A percentile compares a stretch with the other conserved stretches of the same genome.
These are phyloP conservation scores for Tuta absoluta DNA, from an alignment of 2,888 invertebrate genomes.

Conservation along the genomic window DNA sequence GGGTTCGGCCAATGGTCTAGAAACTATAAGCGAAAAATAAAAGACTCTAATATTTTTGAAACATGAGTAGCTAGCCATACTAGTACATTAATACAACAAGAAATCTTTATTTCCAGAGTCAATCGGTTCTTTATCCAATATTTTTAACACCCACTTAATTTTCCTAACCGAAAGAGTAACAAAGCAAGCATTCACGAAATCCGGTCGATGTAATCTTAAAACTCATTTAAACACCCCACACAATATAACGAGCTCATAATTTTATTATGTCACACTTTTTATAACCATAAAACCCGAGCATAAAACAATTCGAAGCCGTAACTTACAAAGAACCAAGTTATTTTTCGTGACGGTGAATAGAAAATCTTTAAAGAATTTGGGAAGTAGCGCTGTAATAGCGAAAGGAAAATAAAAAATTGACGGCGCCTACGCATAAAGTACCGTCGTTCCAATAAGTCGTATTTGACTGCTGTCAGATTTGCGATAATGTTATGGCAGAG, in stretches of 20 bases:
- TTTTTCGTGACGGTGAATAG: conserved; percentile 2
- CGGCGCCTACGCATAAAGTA: conserved; percentile 20
- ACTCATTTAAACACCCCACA: conserved; percentile 7
- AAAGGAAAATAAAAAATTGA: conserved; percentile 8
- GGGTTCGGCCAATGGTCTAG: too few relatives aligned
- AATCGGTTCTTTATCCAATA: not conserved
- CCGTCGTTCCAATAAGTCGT: too few relatives aligned
- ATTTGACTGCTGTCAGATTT: too few relatives aligned
- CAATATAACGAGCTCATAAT: conserved; percentile 30
- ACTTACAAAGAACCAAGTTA: conserved; percentile 23
- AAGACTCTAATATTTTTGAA: too few relatives aligned
- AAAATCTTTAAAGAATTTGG: conserved; percentile 1
- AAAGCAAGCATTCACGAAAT: not conserved
- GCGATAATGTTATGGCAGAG: too few relatives aligned
- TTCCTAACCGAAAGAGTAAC: not conserved
- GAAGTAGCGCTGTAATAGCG: not conserved
- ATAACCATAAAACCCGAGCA: conserved; percentile 21
- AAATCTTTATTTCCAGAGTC: not conserved
- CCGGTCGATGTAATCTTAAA: conserved; percentile 7
- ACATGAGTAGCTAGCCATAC: too few relatives aligned
- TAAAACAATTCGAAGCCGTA: conserved; percentile 19
- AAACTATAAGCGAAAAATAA: too few relatives aligned
- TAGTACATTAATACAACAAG: not conserved
- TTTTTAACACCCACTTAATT: conserved; percentile 16
- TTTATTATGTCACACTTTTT: conserved; percentile 28